A percentile compares a stretch with the other conserved stretches of the same genome.
These are phyloP conservation scores for Lithophane leautieri DNA, from an alignment of 2,888 invertebrate species.

Conservation along the genomic window DNA sequence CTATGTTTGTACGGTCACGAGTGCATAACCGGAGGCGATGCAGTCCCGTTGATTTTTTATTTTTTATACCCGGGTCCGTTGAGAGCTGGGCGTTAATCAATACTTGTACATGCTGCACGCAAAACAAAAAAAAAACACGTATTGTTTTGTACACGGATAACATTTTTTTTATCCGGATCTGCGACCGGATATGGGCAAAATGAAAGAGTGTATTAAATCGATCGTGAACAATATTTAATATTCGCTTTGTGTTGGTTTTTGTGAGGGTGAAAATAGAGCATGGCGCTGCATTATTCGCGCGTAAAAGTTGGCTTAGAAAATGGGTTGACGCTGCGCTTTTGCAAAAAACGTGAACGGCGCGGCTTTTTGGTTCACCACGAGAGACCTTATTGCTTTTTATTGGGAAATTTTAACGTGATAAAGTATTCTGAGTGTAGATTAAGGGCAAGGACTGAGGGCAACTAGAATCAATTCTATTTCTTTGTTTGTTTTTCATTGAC, in stretches of 20 bases:
- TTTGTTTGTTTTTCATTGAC: too few relatives aligned
- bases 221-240: conserved; percentile 71
- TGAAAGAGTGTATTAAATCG: conserved; percentile 70
- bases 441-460: too few relatives aligned
- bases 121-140: conserved; percentile 70
- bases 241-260: conserved; percentile 57
- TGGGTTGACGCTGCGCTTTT: conserved; percentile 33
- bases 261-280: conserved; percentile 46
- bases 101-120: conserved; percentile 75
- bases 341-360: conserved; percentile 34
- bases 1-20: conserved; percentile 76
- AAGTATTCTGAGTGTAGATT: conserved; percentile 1
- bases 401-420: conserved; percentile 24
- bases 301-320: conserved; percentile 51
- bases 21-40: conserved; percentile 80
- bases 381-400: conserved; percentile 53
- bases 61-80: conserved; percentile 79
- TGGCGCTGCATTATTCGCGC: conserved; percentile 30
- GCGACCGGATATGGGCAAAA: conserved; percentile 69
- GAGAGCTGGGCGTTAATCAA: conserved; percentile 82
- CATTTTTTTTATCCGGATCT: conserved; percentile 71
- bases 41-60: conserved; percentile 78
- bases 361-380: conserved; percentile 40
- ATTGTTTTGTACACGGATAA: conserved; percentile 72
- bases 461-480: too few relatives aligned